Evolutionary conservation across 2,113 vertebrate species (phyloP).

Genomic region (Phaetusa simplex): DNA sequence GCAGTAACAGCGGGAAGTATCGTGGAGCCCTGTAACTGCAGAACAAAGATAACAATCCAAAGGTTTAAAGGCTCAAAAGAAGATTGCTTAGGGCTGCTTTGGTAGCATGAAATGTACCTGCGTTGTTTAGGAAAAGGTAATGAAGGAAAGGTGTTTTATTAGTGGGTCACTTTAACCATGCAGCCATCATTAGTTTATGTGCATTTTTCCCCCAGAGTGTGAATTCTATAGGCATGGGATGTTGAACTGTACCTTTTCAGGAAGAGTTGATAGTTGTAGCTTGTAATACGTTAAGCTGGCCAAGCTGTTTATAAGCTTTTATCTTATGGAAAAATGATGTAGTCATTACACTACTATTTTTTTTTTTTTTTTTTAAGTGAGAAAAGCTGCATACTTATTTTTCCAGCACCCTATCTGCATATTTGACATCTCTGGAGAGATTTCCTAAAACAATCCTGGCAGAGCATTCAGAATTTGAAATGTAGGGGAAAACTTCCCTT

Average conservation of each 20-base stretch:
- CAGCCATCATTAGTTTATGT: background rate
- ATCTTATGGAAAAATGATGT: background rate
- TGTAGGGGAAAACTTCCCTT: background rate
- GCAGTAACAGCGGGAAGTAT: background rate
- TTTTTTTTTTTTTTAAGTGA: background rate
- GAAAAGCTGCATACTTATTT: background rate
- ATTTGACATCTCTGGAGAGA: background rate
- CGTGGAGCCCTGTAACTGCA: background rate
- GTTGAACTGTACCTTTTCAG: background rate
- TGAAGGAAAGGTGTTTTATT: background rate
- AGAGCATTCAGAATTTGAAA: background rate
- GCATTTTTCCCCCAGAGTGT: rapidly evolving
- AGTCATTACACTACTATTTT: background rate
- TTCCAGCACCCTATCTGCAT: background rate
- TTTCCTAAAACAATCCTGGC: background rate
- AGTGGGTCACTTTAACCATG: background rate
- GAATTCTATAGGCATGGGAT: background rate
- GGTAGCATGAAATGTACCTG: background rate
- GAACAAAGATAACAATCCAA: background rate
- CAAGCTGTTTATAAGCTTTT: background rate
- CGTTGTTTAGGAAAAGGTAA: background rate
- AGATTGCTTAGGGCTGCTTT: background rate
- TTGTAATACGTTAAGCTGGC: background rate
- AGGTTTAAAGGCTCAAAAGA: background rate
- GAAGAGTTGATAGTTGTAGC: background rate